Conservation (phyloP, 2,113 vertebrate genomes). For the Amazona guildingii region DNA sequence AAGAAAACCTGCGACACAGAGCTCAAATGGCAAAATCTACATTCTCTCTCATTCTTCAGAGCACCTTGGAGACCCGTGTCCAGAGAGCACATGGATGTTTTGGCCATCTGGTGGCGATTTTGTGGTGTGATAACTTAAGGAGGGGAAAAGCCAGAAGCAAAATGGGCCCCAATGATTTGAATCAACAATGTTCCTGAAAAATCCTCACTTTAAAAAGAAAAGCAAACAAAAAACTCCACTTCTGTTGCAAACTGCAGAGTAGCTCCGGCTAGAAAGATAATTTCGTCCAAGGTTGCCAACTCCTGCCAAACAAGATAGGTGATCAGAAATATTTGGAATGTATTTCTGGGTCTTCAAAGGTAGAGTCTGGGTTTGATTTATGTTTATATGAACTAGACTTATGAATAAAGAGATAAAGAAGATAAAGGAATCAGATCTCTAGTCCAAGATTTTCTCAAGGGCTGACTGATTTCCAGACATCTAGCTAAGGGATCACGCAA, state of each 20-base stretch:
- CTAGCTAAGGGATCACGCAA: background rate
- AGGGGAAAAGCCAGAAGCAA: background rate
- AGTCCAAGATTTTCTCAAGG: background rate
- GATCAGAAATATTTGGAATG: conserved; percentile 7
- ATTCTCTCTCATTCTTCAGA: background rate
- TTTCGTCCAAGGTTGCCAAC: background rate
- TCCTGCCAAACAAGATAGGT: conserved; percentile 1
- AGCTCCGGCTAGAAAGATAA: background rate
- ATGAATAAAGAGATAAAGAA: conserved; percentile 6
- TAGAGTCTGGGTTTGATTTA: background rate
- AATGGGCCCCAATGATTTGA: background rate
- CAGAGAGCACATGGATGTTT: background rate
- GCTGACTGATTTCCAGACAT: background rate
- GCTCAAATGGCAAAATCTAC: background rate
- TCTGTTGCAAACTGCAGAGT: background rate
- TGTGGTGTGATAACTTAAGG: background rate
- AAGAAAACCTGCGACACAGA: background rate
- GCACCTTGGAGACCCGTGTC: background rate
- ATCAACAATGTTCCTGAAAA: background rate
- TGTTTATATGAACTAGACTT: background rate
- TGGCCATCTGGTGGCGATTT: background rate
- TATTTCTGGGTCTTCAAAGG: background rate
- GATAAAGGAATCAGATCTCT: background rate
- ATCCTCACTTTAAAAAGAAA: background rate
- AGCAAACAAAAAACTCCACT: background rate